Evolutionary conservation across 1,140 invertebrate species (phyloP), one percentile per base, ranked within the genome.

Genomic region (Drosophila arawakana): DNA sequence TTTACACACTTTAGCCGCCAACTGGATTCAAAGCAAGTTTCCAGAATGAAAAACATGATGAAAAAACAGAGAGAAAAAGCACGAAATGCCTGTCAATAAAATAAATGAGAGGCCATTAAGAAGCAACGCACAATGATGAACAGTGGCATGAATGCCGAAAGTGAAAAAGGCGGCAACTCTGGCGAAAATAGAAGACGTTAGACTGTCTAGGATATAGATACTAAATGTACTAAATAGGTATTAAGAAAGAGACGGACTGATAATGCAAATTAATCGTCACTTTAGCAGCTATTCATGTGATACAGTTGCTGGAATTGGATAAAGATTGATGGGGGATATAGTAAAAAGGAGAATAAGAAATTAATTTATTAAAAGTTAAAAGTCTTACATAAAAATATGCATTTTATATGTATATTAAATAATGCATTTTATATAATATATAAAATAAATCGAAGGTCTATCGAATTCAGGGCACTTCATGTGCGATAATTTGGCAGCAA

Each of bases 71-170:
- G 15, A 21, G 6, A 54, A 68, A 39, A 37, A 55, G 39, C 15
- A 57, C 35, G 37, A 81, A 74, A 70, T 58, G 63, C 73, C 84
- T 89, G 84, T 78, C 84, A 89, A 84, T 88, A 78, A 84, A 88
- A 89, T 84, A 88, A 88, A 89, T 88, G 78, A 88, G 81, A 65
- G 2, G 68, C 80, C 77, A 88, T 88, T 88, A 78, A 58, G 43
- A 41, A 18, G 73, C 67, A 76, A 55, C 73, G 49, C 62, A 78
- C 78, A 80, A 78, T 74, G 76, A 86, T 73, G 73, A 74, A 71
- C 72, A 88, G 80, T 77, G 62, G 76, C 82, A 82, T 74, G 70
- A 80, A 73, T 11, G 13, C 35, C 46, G 13, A 3, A n/a, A 43
- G 11, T 37, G 18, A 13, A 7, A n/a, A 47, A 43, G 25, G 25